A percentile compares a stretch with the other conserved stretches of the same genome.
Evolutionary conservation across 2,797 vertebrate genomes (phyloP).

Genomic region (Mus caroli): DNA sequence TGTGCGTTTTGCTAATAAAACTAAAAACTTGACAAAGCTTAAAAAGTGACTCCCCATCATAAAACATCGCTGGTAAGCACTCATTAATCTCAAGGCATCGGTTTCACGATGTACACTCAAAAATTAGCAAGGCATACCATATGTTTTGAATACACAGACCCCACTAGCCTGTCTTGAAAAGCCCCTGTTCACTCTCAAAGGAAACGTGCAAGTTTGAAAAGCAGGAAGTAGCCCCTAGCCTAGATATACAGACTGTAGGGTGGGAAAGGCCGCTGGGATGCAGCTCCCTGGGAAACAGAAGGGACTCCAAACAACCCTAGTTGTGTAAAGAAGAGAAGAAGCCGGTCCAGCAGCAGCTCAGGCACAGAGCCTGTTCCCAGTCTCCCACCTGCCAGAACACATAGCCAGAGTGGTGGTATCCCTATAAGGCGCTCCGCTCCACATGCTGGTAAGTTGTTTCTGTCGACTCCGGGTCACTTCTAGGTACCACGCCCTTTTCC

Average conservation of each 20-base stretch:
- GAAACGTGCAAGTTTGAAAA: conserved; percentile 29
- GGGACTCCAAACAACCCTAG: neutral
- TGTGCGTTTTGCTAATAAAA: neutral
- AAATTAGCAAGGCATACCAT: neutral
- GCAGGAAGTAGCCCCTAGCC: conserved; percentile 22
- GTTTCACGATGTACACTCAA: conserved; percentile 32
- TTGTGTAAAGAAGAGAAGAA: neutral
- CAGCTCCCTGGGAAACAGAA: conserved; percentile 48
- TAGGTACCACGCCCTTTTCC: neutral
- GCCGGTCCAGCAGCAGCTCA: neutral
- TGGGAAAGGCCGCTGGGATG: neutral
- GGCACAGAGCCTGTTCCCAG: conserved; percentile 6
- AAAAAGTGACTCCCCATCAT: neutral
- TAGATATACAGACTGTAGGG: neutral
- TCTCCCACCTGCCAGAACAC: neutral
- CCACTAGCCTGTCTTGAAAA: neutral
- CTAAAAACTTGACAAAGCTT: neutral
- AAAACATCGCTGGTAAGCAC: conserved; percentile 25
- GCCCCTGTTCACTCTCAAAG: conserved; percentile 44
- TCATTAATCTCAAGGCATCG: neutral
- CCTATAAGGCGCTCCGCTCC: neutral
- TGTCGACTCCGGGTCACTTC: neutral
- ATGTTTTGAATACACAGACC: neutral
- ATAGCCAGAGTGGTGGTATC: neutral
- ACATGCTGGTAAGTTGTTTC: neutral